Base-by-base conservation (phyloP, 2,113 vertebrate genomes). In the Hippopotamus amphibius region DNA sequence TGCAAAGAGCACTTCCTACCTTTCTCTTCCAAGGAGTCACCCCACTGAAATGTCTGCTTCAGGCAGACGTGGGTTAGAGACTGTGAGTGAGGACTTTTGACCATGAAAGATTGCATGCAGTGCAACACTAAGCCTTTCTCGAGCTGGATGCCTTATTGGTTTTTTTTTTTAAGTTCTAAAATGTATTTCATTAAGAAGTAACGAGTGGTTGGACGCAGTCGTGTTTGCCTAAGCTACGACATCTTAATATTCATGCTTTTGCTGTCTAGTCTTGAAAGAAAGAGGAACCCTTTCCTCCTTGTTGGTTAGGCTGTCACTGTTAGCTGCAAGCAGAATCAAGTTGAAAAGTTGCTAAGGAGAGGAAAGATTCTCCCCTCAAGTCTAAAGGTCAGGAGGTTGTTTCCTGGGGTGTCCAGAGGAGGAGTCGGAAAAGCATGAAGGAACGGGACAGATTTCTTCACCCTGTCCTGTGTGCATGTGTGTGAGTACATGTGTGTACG, bases 401-500 rank as follows among this genome's bases (percentile, higher is more conserved):
- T n/a, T 65, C 5, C 48, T 26, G 65, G 90, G 30, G 30, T 33
- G 1, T 84, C 68, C 15, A 33, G 57, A 33, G 12, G 65, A 26
- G 50, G 0, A 1, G 22, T 53, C 22, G 2, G 28, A 46, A 7
- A 16, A 16, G 85, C 69, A 9, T 41, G 57, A 12, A 37, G 87
- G 37, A 53, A 59, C n/a, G 46, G 46, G 86, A 21, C 69, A 37
- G 74, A 61, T 30, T 48, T 57, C 53, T 84, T 71, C 19, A 10
- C 41, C 50, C 30, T n/a, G 0, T 37, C n/a, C 5, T 19, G 24
- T 53, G 81, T 50, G 11, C n/a, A 22, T 21, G 7, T 7, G 65
- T 3, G 30, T 21, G 6, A 1, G 11, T 14, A 37, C 37, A 0
- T 1, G 1, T 5, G 7, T 4, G 26, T 13, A 3, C 0, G 13